Base-by-base conservation (phyloP, 2,797 vertebrate species). In the Carapus acus region DNA sequence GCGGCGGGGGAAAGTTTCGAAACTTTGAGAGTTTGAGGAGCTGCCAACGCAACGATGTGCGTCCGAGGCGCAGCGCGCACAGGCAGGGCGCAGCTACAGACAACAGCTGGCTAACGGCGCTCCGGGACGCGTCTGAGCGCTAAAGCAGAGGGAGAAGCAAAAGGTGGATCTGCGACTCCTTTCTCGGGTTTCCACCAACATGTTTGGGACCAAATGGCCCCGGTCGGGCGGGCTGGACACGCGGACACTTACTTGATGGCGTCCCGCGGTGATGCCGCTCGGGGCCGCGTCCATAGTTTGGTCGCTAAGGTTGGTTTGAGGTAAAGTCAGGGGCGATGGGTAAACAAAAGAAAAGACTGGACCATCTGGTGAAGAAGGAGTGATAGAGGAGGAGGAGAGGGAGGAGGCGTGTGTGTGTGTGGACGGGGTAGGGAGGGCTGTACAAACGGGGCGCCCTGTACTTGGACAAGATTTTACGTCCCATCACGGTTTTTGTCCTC, bases 291-390 rank as follows among this genome's bases (percentile, higher is more conserved):
- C 75, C 85, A 85, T 84, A 75, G 74, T 75, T 81, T 3, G 8
- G 83, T 84, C 67, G 72, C 75, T 60, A 72, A 49, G 81, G 71
- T 69, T 55, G 60, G 76, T 55, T 53, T n/a, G n/a, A 65, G 65
- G 79, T 79, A 71, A 75, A 82, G 73, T 75, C 65, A 48, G 67
- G 69, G 59, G 59, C 79, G 75, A 71, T 78, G 80, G 71, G 82
- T 86, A 83, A 87, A 88, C 85, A 86, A 86, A 86, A 87, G 83
- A 81, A 82, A 81, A 84, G 83, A 76, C 81, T 76, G 77, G 77
- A 87, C 85, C 84, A 87, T 93, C 93, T 74, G 92, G 91, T 74
- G 89, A 81, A 85, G 90, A 90, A 62, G 79, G 31, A 33, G 31
- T 13, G 31, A 33, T 33, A 13, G 75, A 77, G 50, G 40, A 51